These are phyloP conservation scores for Busseola fusca DNA, from an alignment of 2,888 invertebrate species.

Conservation along the genomic window DNA sequence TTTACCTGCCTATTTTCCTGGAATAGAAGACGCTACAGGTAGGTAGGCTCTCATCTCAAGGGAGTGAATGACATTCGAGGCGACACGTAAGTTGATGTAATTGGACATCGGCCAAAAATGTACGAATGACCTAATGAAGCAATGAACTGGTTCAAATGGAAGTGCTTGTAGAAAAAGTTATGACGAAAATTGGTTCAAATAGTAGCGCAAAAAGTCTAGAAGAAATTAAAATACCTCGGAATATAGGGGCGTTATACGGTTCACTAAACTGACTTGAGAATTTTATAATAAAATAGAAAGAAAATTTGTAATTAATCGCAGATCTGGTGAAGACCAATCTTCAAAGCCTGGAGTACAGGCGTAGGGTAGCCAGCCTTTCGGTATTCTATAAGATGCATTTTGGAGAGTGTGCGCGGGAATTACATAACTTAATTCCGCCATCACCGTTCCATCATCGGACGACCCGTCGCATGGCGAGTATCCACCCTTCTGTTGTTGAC, in stretches of 20 bases:
- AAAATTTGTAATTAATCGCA: slow-evolving; percentile 35
- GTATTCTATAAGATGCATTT: too few relatives aligned
- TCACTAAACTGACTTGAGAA: slow-evolving; percentile 17
- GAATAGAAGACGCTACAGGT: slow-evolving; percentile 57
- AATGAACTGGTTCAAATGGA: slow-evolving; percentile 30
- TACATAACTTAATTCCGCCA: too few relatives aligned
- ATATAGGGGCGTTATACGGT: neutral
- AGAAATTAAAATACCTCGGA: slow-evolving; percentile 4
- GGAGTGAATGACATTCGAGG: slow-evolving; percentile 65
- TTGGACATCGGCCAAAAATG: slow-evolving; percentile 22
- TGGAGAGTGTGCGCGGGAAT: too few relatives aligned
- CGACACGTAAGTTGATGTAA: slow-evolving; percentile 54
- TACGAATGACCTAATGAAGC: slow-evolving; percentile 36
- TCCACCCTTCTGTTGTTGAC: too few relatives aligned
- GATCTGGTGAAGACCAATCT: too few relatives aligned
- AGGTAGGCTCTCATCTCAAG: slow-evolving; percentile 46
- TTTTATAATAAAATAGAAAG: slow-evolving; percentile 21
- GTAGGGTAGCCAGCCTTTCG: too few relatives aligned
- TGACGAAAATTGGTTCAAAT: slow-evolving; percentile 18
- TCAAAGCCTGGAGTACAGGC: too few relatives aligned
- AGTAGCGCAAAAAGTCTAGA: neutral
- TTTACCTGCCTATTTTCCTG: slow-evolving; percentile 54
- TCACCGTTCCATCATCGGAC: too few relatives aligned
- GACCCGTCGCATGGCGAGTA: too few relatives aligned
- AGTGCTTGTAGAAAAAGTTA: slow-evolving; percentile 33